These are phyloP conservation scores for Saguinus imperator DNA, from an alignment of 2,113 vertebrate species.

Conservation along the genomic window DNA sequence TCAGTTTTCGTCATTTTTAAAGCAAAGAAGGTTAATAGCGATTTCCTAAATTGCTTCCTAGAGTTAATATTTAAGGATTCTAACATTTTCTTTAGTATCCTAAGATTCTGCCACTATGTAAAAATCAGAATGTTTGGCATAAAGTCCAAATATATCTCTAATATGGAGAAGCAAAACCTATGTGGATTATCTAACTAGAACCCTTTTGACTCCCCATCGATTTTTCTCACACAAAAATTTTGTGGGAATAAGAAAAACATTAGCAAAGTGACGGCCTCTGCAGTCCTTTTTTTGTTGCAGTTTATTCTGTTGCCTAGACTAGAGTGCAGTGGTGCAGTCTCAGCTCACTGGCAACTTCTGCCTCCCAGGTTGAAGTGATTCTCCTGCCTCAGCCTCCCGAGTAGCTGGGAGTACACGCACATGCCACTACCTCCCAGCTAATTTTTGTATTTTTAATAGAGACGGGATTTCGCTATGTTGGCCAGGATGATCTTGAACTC, in stretches of 20 bases:
- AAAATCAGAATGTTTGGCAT: background rate
- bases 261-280: background rate
- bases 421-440: too few species aligned
- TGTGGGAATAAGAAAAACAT: background rate
- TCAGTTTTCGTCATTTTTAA: slow-evolving; percentile 31
- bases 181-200: background rate
- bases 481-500: too few species aligned
- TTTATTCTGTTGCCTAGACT: too few species aligned
- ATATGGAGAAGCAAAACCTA: too few species aligned
- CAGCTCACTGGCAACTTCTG: too few species aligned
- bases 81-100: background rate
- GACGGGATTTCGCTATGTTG: too few species aligned
- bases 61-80: background rate
- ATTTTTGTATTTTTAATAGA: too few species aligned
- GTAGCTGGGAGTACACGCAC: too few species aligned
- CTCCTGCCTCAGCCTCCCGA: too few species aligned
- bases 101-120: background rate
- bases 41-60: background rate
- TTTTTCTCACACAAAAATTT: background rate
- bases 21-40: background rate
- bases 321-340: too few species aligned
- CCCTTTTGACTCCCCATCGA: background rate
- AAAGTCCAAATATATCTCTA: background rate
- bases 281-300: background rate
- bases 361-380: too few species aligned